A percentile compares a stretch with the other conserved stretches of the same genome.
These are phyloP conservation scores for Triops cancriformis DNA, from an alignment of 1,140 invertebrate species.

Conservation along the genomic window DNA sequence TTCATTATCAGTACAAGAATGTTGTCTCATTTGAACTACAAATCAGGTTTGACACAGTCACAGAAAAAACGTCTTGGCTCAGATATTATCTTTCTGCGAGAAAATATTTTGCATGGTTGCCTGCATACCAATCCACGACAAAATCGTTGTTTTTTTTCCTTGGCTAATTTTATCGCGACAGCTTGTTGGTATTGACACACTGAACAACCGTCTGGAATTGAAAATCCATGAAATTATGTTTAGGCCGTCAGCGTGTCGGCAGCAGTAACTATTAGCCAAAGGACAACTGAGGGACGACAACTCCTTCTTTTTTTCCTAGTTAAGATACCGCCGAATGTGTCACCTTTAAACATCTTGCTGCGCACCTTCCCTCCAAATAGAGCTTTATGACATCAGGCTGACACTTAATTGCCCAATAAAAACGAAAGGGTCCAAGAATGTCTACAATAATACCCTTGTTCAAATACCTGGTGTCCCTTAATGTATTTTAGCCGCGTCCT, in stretches of 20 bases:
- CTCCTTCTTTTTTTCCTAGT: not conserved
- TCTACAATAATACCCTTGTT: not conserved
- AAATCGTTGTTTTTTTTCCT: too few relatives aligned
- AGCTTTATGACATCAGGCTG: not conserved
- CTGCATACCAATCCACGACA: too few relatives aligned
- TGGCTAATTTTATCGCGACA: not conserved
- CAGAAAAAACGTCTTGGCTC: too few relatives aligned
- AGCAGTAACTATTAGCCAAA: not conserved
- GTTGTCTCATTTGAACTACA: too few relatives aligned
- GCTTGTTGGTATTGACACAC: not conserved
- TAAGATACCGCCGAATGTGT: not conserved
- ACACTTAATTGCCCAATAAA: not conserved
- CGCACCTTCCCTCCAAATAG: not conserved
- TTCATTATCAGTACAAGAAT: too few relatives aligned
- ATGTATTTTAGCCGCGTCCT: not conserved
- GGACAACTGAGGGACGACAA: not conserved
- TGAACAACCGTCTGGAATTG: not conserved
- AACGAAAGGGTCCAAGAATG: conserved; percentile 3
- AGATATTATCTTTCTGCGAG: too few relatives aligned
- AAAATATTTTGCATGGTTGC: too few relatives aligned
- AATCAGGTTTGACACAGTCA: too few relatives aligned
- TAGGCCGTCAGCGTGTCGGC: not conserved
- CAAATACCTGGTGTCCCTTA: not conserved
- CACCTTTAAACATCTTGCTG: not conserved
- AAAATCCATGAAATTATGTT: not conserved